Evolutionary conservation across 2,797 vertebrate genomes (phyloP).

Genomic region (Oophaga sylvatica): DNA sequence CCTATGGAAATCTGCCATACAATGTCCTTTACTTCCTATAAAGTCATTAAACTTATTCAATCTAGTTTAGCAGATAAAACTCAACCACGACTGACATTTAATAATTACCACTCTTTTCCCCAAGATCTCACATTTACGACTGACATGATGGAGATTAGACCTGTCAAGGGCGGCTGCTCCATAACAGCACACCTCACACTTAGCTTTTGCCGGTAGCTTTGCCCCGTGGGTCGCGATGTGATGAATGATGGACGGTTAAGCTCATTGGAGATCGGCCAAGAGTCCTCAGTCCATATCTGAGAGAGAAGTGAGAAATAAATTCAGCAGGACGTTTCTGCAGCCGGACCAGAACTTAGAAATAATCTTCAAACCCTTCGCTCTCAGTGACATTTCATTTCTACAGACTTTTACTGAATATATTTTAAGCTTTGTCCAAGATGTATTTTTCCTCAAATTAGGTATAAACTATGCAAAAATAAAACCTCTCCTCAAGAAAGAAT

Average conservation of each 20-base stretch:
- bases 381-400: not conserved
- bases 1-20: not conserved
- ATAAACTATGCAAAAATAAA: not conserved
- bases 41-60: not conserved
- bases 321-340: not conserved
- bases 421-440: not conserved
- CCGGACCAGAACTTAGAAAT: not conserved
- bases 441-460: not conserved
- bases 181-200: conserved; percentile 17
- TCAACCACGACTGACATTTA: not conserved
- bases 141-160: not conserved
- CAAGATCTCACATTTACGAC: not conserved
- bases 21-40: not conserved
- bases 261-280: not conserved
- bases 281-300: not conserved
- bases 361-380: not conserved
- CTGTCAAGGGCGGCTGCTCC: conserved; percentile 15
- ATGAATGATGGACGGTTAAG: not conserved
- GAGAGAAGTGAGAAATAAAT: conserved; percentile 10
- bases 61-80: not conserved
- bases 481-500: too few relatives aligned
- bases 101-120: not conserved
- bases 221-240: not conserved
- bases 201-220: not conserved
- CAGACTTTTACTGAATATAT: not conserved